Conservation (phyloP, 2,888 invertebrate genomes). For the Oxycera nigricornis region DNA sequence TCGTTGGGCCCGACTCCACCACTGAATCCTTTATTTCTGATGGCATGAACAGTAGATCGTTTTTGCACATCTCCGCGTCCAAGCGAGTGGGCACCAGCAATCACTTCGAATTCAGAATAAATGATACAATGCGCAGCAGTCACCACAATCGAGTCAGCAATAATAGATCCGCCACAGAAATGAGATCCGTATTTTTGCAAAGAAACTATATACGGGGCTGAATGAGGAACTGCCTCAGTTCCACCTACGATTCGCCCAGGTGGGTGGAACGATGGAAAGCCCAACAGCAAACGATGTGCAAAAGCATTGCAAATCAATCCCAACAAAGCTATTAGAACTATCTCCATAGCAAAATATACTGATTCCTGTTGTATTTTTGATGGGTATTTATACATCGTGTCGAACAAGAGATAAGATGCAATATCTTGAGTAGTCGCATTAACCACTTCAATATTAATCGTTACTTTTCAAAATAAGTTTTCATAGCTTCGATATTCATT, state of each 20-base stretch:
- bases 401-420: too few species aligned
- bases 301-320: too few species aligned
- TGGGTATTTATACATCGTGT: too few species aligned
- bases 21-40: constrained; percentile 44
- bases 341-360: too few species aligned
- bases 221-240: constrained; percentile 35
- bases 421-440: too few species aligned
- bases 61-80: constrained; percentile 48
- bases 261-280: constrained; percentile 14
- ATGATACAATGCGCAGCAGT: constrained; percentile 47
- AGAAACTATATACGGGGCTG: constrained; percentile 44
- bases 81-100: constrained; percentile 61
- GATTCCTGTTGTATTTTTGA: too few species aligned
- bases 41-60: background rate
- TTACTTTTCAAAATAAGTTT: too few species aligned
- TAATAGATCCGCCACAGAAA: constrained; percentile 44
- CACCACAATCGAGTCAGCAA: constrained; percentile 43
- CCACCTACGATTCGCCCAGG: constrained; percentile 44
- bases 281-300: too few species aligned
- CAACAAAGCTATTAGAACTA: too few species aligned
- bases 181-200: constrained; percentile 27
- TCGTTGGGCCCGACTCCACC: constrained; percentile 64
- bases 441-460: too few species aligned
- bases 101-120: background rate
- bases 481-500: too few species aligned